Percentiles rank a stretch among this genome's conserved stretches.
Conservation (phyloP, 1,140 invertebrate species). For the Aphidius gifuensis region DNA sequence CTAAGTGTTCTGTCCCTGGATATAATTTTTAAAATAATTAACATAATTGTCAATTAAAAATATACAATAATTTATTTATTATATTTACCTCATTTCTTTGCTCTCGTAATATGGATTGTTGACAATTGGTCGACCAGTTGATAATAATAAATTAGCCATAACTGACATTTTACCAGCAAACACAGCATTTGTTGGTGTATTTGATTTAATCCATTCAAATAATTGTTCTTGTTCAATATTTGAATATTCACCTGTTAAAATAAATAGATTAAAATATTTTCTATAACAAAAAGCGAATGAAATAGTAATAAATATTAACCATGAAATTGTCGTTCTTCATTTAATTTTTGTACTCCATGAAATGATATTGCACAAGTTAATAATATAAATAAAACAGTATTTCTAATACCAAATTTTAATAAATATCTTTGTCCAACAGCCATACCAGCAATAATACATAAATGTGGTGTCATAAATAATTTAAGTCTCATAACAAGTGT, state of each 20-base stretch:
- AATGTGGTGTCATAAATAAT: constrained; percentile 77
- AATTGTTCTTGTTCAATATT: constrained; percentile 72
- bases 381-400: too few relatives aligned
- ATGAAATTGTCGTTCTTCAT: constrained; percentile 36
- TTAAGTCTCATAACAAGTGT: constrained; percentile 80
- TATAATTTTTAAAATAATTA: constrained; percentile 24
- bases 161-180: constrained; percentile 85
- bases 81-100: constrained; percentile 61
- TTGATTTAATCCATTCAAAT: constrained; percentile 69
- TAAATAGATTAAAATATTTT: not conserved
- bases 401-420: constrained; percentile 37
- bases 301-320: constrained; percentile 3
- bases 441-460: constrained; percentile 70
- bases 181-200: constrained; percentile 61
- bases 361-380: constrained; percentile 23
- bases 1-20: constrained; percentile 67
- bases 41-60: constrained; percentile 14
- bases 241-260: constrained; percentile 64
- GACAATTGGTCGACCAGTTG: constrained; percentile 71
- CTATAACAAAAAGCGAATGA: too few relatives aligned
- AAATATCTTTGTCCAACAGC: constrained; percentile 53
- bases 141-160: constrained; percentile 76
- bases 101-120: constrained; percentile 86
- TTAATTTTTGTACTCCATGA: constrained; percentile 40
- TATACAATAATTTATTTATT: constrained; percentile 14